Percentiles rank a stretch among this genome's conserved stretches.
Evolutionary conservation across 2,888 invertebrate species (phyloP).

Genomic region (Erebia epiphron): DNA sequence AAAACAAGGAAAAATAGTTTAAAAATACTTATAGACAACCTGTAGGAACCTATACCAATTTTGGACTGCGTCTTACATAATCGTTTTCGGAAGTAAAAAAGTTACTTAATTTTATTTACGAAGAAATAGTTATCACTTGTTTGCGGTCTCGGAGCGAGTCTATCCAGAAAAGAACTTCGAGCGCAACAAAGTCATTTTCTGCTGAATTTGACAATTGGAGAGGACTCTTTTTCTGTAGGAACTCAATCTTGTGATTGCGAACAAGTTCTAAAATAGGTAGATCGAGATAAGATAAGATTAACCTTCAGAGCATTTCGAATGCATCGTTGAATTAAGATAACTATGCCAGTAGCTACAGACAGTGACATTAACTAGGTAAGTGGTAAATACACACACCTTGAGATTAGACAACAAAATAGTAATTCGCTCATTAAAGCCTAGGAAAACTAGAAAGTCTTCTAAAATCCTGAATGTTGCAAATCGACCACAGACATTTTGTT

Average conservation of each 20-base stretch:
- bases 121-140: neutral
- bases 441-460: no score
- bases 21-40: slow-evolving; percentile 5
- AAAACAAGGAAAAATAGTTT: slow-evolving; percentile 20
- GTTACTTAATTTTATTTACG: neutral
- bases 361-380: no score
- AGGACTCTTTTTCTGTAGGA: neutral
- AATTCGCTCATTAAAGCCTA: neutral
- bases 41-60: neutral
- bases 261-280: neutral
- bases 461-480: no score
- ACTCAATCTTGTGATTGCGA: neutral
- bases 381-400: no score
- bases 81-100: neutral
- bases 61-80: neutral
- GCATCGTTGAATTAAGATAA: neutral
- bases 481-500: neutral
- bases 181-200: neutral
- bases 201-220: neutral
- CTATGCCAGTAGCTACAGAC: neutral
- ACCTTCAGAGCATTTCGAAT: slow-evolving; percentile 4
- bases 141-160: neutral
- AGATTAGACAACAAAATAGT: no score
- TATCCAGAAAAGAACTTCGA: neutral
- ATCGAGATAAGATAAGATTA: neutral